Conservation (phyloP, 2,113 vertebrate species). For the Heterocephalus glaber region DNA sequence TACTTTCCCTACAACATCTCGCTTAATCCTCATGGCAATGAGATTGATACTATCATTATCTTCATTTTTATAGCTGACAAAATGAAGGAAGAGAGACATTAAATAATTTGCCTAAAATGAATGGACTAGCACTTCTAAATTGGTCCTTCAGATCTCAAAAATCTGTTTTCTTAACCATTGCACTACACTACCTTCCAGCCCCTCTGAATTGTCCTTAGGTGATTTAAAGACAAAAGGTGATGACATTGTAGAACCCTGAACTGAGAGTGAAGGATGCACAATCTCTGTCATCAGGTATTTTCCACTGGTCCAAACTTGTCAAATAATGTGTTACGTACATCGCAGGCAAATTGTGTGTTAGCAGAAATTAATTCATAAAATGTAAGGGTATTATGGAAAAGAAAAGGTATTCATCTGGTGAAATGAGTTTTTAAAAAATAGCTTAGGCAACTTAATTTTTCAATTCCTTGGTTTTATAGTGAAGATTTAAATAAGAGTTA, state of each 20-base stretch:
- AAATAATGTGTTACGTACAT: not conserved
- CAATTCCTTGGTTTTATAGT: constrained; percentile 64
- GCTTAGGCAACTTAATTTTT: constrained; percentile 65
- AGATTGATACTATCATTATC: constrained; percentile 46
- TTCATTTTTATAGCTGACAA: constrained; percentile 51
- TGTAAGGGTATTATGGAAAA: constrained; percentile 20
- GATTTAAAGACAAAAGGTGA: constrained; percentile 25
- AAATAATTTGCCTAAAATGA: constrained; percentile 61
- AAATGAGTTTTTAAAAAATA: constrained; percentile 63
- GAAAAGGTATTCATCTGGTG: constrained; percentile 11
- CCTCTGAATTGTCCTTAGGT: not conserved
- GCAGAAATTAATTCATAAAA: constrained; percentile 52
- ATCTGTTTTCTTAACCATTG: constrained; percentile 28
- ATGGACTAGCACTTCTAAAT: constrained; percentile 49
- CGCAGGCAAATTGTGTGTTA: not conserved
- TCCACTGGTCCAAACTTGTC: not conserved
- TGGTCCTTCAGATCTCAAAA: constrained; percentile 38
- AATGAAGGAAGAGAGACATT: constrained; percentile 54
- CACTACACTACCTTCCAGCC: not conserved
- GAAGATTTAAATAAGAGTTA: constrained; percentile 63
- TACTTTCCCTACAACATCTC: constrained; percentile 37
- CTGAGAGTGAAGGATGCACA: not conserved
- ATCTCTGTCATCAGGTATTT: constrained; percentile 24
- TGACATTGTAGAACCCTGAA: not conserved
- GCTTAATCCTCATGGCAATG: constrained; percentile 38